phyloP scores from a whole-genome alignment of 2,113 vertebrate species.

The Solenodon paradoxus region DNA sequence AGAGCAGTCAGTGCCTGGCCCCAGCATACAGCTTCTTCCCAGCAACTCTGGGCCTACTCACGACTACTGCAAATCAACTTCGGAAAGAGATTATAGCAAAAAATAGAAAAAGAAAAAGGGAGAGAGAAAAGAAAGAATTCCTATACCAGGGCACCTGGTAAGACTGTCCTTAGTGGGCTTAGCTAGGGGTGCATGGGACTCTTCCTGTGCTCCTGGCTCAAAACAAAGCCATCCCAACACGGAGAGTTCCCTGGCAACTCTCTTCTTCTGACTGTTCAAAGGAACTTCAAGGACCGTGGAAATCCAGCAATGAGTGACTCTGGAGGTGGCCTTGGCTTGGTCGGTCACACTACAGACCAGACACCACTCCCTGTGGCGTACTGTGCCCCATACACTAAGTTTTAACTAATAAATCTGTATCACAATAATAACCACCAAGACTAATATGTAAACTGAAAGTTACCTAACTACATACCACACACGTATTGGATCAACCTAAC shows the following conservation, averaged over 20 bases:
- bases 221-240: neutral
- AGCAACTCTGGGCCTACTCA: neutral
- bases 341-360: neutral
- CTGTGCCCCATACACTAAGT: neutral
- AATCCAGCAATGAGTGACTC: neutral
- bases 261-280: neutral
- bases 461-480: neutral
- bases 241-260: neutral
- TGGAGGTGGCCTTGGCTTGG: no score
- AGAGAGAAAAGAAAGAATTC: neutral
- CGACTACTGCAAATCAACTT: neutral
- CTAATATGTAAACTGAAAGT: neutral
- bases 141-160: neutral
- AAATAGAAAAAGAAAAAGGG: neutral
- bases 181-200: neutral
- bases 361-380: neutral
- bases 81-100: neutral
- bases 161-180: neutral
- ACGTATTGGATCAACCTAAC: no score
- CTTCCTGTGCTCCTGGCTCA: neutral
- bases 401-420: neutral
- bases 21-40: neutral
- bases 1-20: neutral
- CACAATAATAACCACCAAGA: neutral
- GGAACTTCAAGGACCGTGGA: neutral